These are phyloP conservation scores for Otus scops DNA, from an alignment of 2,797 vertebrate species.

Conservation along the genomic window DNA sequence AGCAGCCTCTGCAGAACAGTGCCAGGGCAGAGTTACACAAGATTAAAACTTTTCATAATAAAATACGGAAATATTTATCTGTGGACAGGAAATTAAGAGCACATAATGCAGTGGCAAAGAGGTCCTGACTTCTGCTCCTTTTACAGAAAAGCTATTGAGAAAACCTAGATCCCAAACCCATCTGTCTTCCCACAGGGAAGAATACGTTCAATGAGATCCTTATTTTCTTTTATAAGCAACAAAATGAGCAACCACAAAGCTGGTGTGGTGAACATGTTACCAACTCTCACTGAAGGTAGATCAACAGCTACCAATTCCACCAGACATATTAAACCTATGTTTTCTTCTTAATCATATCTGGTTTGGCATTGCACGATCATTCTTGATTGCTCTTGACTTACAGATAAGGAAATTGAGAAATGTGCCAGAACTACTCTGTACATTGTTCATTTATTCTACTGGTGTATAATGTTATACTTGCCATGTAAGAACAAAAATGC, in stretches of 20 bases:
- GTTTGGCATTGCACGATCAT: background rate
- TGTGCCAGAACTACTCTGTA: background rate
- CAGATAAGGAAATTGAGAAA: background rate
- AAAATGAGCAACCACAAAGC: background rate
- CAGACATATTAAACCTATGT: background rate
- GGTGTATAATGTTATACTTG: background rate
- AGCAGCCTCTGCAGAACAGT: background rate
- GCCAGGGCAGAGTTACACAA: background rate
- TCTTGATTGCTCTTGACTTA: background rate
- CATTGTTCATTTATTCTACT: background rate
- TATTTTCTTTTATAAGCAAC: background rate
- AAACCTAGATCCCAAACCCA: background rate
- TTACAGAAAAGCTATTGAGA: background rate
- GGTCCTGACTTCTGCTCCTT: background rate
- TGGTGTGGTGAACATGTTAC: background rate
- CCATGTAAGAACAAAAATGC: background rate
- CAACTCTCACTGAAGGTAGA: background rate
- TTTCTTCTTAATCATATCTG: background rate
- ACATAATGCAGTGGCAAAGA: background rate
- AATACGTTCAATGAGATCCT: background rate
- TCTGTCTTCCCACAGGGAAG: background rate
- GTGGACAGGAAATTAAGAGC: background rate
- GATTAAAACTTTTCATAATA: accelerated
- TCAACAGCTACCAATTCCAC: background rate
- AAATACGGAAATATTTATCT: background rate